These are phyloP conservation scores for Lepidurus apus DNA, from an alignment of 1,140 invertebrate species.

Conservation along the genomic window DNA sequence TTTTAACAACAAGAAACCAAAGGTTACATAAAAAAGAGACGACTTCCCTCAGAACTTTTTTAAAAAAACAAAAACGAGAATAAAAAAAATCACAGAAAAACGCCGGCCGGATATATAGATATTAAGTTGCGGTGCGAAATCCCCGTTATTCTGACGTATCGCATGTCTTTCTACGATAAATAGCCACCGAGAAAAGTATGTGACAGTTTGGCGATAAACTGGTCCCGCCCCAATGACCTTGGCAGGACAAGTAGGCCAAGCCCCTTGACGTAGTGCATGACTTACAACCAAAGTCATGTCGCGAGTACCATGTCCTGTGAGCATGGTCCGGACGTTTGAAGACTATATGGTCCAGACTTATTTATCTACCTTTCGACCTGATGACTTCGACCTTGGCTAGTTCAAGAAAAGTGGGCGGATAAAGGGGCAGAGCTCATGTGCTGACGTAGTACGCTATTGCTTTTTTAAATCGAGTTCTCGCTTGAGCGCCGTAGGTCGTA, in stretches of 20 bases:
- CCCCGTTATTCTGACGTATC: background rate
- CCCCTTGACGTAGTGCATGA: background rate
- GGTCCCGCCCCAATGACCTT: background rate
- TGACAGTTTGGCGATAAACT: background rate
- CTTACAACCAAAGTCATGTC: background rate
- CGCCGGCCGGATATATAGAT: background rate
- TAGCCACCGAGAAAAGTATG: background rate
- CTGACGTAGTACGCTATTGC: too few species aligned
- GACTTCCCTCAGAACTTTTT: background rate
- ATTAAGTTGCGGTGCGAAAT: background rate
- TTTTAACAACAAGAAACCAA: background rate
- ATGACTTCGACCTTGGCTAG: too few species aligned
- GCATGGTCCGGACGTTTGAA: too few species aligned
- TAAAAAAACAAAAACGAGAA: background rate
- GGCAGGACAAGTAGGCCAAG: background rate
- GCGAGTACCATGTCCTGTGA: too few species aligned
- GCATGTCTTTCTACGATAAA: background rate
- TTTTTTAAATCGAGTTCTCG: too few species aligned
- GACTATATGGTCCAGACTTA: too few species aligned
- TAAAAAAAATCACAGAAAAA: background rate
- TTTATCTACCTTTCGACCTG: too few species aligned
- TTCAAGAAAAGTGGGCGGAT: too few species aligned
- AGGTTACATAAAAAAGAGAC: background rate
- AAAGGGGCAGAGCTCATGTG: too few species aligned
- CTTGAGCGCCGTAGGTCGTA: too few species aligned